Evolutionary conservation across 2,113 vertebrate species (phyloP).

Genomic region (Polypterus bichir): DNA sequence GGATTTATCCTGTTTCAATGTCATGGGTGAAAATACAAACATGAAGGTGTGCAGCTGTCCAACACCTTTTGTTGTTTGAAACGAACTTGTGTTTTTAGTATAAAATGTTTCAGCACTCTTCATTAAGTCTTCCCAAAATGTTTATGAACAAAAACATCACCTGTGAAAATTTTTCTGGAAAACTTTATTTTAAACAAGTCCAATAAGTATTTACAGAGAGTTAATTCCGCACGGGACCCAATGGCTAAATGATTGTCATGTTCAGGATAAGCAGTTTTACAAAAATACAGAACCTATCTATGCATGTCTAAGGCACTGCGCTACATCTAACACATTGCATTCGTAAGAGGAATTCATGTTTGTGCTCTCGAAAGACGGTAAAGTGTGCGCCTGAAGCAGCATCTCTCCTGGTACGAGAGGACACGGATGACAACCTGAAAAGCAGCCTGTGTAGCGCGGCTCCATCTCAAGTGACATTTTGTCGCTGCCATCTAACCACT

Average conservation of each 20-base stretch:
- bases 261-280: slow-evolving; percentile 52
- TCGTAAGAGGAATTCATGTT: slow-evolving; percentile 16
- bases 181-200: slow-evolving; percentile 72
- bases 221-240: slow-evolving; percentile 28
- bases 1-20: too few relatives aligned
- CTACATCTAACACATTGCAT: slow-evolving; percentile 47
- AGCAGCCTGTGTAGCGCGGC: too few relatives aligned
- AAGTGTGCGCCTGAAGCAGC: slow-evolving; percentile 5
- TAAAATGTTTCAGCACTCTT: too few relatives aligned
- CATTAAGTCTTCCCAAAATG: too few relatives aligned
- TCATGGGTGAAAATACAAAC: too few relatives aligned
- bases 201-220: slow-evolving; percentile 59
- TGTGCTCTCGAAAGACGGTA: slow-evolving; percentile 3
- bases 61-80: too few relatives aligned
- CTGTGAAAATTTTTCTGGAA: slow-evolving; percentile 34
- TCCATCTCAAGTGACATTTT: too few relatives aligned
- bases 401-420: not conserved
- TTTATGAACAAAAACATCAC: too few relatives aligned
- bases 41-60: too few relatives aligned
- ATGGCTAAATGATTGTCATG: slow-evolving; percentile 68
- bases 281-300: slow-evolving; percentile 49
- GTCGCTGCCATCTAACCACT: too few relatives aligned
- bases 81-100: too few relatives aligned
- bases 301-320: slow-evolving; percentile 68
- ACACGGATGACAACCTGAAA: too few relatives aligned